phyloP scores from a whole-genome alignment of 2,797 vertebrate species.

The Helicolenus hilgendorfi region DNA sequence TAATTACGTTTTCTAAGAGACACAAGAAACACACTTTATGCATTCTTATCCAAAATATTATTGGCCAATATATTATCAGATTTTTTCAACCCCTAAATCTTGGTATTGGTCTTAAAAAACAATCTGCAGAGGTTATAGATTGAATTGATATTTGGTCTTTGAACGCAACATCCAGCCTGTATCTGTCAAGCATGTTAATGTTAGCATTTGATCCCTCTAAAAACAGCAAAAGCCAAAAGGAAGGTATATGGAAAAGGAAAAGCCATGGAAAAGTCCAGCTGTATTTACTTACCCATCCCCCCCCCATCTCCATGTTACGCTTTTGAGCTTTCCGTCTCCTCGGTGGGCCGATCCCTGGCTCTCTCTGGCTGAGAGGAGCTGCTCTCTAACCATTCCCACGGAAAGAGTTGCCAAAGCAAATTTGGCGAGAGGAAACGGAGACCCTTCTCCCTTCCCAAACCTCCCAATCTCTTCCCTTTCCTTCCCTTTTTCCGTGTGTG shows the following conservation, averaged over 20 bases:
- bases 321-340: slow-evolving; percentile 53
- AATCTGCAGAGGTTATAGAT: too few species aligned
- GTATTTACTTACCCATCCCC: slow-evolving; percentile 75
- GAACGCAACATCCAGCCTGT: not conserved
- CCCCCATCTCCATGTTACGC: slow-evolving; percentile 40
- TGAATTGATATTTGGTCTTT: not conserved
- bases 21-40: not conserved
- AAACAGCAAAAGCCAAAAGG: slow-evolving; percentile 45
- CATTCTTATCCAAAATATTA: not conserved
- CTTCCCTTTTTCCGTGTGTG: slow-evolving; percentile 55
- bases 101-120: not conserved
- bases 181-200: not conserved
- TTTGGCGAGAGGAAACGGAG: slow-evolving; percentile 88
- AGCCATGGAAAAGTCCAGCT: slow-evolving; percentile 80
- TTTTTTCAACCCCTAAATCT: not conserved
- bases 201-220: slow-evolving; percentile 36
- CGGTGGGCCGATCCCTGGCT: slow-evolving; percentile 50
- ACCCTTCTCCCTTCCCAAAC: slow-evolving; percentile 78
- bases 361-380: slow-evolving; percentile 60
- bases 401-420: slow-evolving; percentile 90
- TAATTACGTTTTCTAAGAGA: too few species aligned
- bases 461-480: slow-evolving; percentile 68
- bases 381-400: slow-evolving; percentile 88
- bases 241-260: slow-evolving; percentile 58
- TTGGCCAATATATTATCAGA: not conserved